A percentile compares a stretch with the other conserved stretches of the same genome.
phyloP scores from a whole-genome alignment of 2,797 vertebrate genomes.

The Leuciscus waleckii region DNA sequence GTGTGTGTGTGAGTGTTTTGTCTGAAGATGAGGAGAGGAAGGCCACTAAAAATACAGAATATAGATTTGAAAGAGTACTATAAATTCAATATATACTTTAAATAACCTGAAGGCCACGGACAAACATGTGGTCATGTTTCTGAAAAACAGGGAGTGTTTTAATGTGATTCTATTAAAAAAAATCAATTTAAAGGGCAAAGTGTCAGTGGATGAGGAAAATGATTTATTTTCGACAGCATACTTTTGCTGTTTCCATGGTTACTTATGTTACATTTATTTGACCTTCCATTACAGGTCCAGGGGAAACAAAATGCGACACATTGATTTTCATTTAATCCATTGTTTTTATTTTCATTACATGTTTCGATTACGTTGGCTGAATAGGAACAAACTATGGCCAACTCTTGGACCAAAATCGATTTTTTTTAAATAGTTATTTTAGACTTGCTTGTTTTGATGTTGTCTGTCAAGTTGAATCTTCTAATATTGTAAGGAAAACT shows the following conservation, averaged over 20 bases:
- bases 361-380: background rate
- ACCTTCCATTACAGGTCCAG: background rate
- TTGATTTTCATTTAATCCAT: slow-evolving; percentile 29
- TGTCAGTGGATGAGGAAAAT: slow-evolving; percentile 36
- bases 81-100: slow-evolving; percentile 24
- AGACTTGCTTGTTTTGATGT: background rate
- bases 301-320: slow-evolving; percentile 40
- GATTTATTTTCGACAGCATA: slow-evolving; percentile 46
- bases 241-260: slow-evolving; percentile 56
- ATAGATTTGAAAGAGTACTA: slow-evolving; percentile 4
- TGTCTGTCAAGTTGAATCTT: background rate
- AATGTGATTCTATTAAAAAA: slow-evolving; percentile 42
- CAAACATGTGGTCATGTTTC: slow-evolving; percentile 13
- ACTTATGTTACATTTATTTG: slow-evolving; percentile 33
- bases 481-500: background rate
- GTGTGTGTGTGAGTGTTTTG: background rate
- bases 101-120: slow-evolving; percentile 26
- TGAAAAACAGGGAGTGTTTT: slow-evolving; percentile 38
- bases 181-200: slow-evolving; percentile 54
- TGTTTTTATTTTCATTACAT: background rate
- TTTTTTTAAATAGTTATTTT: background rate
- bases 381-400: background rate
- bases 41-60: slow-evolving; percentile 3
- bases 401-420: background rate
- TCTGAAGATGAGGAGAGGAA: background rate